Evolutionary conservation across 2,888 invertebrate species (phyloP), one percentile per base, ranked within the genome.

Genomic region (Malacosoma neustria): DNA sequence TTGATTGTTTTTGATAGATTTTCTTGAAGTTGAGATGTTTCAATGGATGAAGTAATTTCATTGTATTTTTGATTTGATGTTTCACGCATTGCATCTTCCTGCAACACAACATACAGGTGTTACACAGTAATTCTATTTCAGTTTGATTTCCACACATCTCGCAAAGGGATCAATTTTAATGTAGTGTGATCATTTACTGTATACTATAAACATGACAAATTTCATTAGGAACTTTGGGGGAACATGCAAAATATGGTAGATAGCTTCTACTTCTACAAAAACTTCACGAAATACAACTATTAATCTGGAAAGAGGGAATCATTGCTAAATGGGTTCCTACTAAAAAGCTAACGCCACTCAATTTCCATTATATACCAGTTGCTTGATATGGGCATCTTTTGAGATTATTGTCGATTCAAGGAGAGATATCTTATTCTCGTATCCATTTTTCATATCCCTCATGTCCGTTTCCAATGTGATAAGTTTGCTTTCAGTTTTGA

Each of bases 341-440:
- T n/a, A n/a, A n/a, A n/a, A n/a, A n/a, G n/a, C n/a, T n/a, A n/a
- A 22, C 22, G 22, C 22, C 22, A 22, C 22, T 22, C 22, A 22
- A 15, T 15, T 22, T 22, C 7, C 9, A 35, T 39, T 11, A 53
- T 55, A 51, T 87, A 90, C 90, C 87, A 90, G 74, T 73, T 89
- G 88, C 54, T 89, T 87, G 48, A 91, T 87, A 62, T 88, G 85
- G 56, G 77, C 80, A 50, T 88, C 87, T 81, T 90, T 90, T 29
- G 87, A 85, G 39, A 86, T 77, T 61, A 89, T 75, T 39, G 82
- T 87, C 40, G 82, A 87, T 69, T 89, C 90, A 71, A 82, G 86
- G 45, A 76, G 87, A 59, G 87, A 88, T 49, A 87, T 87, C 77
- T 89, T 92, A 45, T 74, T 80, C 50, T 90, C 89, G 45, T 87